phyloP scores from a whole-genome alignment of 2,113 vertebrate species.

The Saccopteryx bilineata region DNA sequence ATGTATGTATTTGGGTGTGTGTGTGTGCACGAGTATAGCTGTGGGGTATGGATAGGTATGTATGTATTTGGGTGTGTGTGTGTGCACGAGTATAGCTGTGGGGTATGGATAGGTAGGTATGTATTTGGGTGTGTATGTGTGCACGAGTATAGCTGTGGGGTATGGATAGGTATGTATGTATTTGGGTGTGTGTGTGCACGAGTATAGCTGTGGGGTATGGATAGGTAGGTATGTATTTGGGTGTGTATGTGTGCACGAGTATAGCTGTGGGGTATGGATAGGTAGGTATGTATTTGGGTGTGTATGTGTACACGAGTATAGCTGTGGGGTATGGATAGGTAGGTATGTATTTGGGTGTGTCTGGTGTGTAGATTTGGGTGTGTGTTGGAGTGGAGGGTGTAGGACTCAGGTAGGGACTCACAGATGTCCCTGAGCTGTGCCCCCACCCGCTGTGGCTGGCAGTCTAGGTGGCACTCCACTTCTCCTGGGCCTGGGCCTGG shows the following conservation, averaged over 20 bases:
- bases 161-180: neutral
- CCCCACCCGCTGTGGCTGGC: too few species aligned
- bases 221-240: neutral
- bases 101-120: neutral
- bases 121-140: neutral
- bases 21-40: neutral
- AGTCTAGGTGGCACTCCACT: neutral
- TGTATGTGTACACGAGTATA: too few species aligned
- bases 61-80: neutral
- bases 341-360: too few species aligned
- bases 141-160: neutral
- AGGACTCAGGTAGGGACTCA: too few species aligned
- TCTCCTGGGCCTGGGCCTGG: neutral
- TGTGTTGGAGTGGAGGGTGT: neutral
- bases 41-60: neutral
- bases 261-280: neutral
- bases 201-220: neutral
- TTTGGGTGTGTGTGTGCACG: neutral
- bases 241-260: neutral
- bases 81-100: neutral
- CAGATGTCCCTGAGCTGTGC: too few species aligned
- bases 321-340: neutral
- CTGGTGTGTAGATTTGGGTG: neutral
- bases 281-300: neutral
- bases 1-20: neutral